Evolutionary conservation across 2,888 invertebrate genomes (phyloP), one percentile per base, ranked within the genome.

Genomic region (Cephus nigrinus): DNA sequence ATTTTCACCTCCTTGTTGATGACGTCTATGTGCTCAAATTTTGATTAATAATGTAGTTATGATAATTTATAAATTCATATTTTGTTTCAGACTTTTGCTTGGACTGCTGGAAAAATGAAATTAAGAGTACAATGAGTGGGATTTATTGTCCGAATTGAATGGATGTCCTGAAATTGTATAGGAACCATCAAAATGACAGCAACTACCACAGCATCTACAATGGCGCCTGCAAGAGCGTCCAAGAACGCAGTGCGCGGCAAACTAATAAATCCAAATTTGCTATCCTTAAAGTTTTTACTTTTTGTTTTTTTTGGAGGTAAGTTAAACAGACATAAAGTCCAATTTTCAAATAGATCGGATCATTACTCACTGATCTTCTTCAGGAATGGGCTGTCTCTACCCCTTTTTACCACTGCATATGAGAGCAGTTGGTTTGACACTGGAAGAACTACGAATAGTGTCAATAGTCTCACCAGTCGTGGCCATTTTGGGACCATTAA

Each of bases 331-430:
- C 75, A 69, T 36, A 32, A 30, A 33, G 32, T 30, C 69, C 5
- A n/a, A 75, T 55, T n/a, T n/a, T 32, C 73, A 68, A 30, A 40
- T 30, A 36, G 9, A 55, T 55, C 55, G 1, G 23, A 55, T 55
- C 23, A 1, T 23, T 55, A 23, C 9, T 81, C 23, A 68, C 11
- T 23, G 34, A 11, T 55, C 31, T 31, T 69, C 4, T 32, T 34
- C 92, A 97, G 97, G 96, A 84, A 92, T 97, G 86, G 96, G 97
- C 83, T 95, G 96, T 85, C 93, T 98, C 82, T 94, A 96, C 87
- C 96, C 97, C 11, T 96, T 96, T 92, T 94, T 98, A 81, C 95
- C 96, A 31, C 93, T 96, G 79, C 97, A 96, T 92, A 96, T 96
- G 95, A 92, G 93, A 81, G 92, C 93, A 80, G 93, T 95, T 82